These are phyloP conservation scores for Entelurus aequoreus DNA, from an alignment of 2,113 vertebrate species.

Conservation along the genomic window DNA sequence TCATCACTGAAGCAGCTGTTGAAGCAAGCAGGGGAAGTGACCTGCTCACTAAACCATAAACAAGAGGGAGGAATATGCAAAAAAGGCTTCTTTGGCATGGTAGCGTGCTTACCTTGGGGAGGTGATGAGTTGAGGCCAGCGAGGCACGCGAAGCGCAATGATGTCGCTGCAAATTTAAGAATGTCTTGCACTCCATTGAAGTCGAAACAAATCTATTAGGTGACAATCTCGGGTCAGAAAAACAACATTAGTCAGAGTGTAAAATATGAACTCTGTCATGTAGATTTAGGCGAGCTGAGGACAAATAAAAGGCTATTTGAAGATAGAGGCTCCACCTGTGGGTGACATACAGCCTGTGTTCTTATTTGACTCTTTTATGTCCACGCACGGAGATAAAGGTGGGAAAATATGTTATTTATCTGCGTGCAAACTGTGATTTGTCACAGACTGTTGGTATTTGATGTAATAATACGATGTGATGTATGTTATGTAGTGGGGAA, in stretches of 20 bases:
- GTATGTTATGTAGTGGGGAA: neutral
- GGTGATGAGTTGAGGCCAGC: conserved; percentile 53
- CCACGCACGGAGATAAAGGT: neutral
- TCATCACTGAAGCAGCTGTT: conserved; percentile 72
- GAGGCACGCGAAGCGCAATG: conserved; percentile 38
- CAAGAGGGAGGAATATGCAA: conserved; percentile 70
- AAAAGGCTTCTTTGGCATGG: conserved; percentile 47
- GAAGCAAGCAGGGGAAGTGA: conserved; percentile 70
- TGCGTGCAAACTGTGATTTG: no score
- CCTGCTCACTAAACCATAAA: conserved; percentile 78
- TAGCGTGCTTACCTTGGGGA: conserved; percentile 58
- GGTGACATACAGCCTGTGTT: neutral
- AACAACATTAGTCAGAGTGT: conserved; percentile 4
- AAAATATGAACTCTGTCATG: conserved; percentile 15
- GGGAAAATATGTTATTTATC: neutral
- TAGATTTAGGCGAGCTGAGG: neutral
- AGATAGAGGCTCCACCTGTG: neutral
- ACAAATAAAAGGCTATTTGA: neutral
- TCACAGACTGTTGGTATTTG: neutral
- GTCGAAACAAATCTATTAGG: conserved; percentile 27
- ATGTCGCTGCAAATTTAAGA: conserved; percentile 45
- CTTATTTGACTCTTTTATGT: no score
- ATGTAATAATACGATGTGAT: neutral
- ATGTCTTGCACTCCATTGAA: conserved; percentile 38
- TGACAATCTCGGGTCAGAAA: conserved; percentile 30